phyloP scores from a whole-genome alignment of 2,797 vertebrate genomes.

The Myiotriccus ornatus region DNA sequence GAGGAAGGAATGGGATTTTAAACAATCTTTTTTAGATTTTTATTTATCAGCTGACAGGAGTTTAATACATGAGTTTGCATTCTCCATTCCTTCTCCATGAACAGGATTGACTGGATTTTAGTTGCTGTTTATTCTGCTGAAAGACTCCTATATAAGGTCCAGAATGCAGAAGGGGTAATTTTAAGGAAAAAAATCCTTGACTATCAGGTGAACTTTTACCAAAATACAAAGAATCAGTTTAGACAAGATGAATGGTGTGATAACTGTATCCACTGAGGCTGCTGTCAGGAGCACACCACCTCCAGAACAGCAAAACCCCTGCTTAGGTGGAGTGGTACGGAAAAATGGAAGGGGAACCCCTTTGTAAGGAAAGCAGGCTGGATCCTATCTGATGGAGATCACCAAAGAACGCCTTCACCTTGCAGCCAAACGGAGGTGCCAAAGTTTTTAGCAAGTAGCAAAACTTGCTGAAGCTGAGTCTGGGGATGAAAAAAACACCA shows the following conservation, averaged over 20 bases:
- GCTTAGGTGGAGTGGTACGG: neutral
- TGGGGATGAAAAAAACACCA: neutral
- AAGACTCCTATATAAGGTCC: neutral
- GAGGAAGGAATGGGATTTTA: neutral
- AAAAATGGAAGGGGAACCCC: neutral
- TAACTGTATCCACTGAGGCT: neutral
- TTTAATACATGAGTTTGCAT: neutral
- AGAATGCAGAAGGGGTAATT: neutral
- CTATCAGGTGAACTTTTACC: neutral
- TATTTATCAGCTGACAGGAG: neutral
- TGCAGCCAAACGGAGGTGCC: neutral
- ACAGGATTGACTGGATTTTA: neutral
- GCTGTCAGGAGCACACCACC: neutral
- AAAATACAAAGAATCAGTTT: neutral
- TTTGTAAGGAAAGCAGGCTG: neutral
- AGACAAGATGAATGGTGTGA: rapidly evolving
- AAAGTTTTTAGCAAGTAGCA: neutral
- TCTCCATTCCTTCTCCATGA: neutral
- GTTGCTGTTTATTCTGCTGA: neutral
- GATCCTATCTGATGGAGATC: neutral
- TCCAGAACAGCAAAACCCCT: neutral
- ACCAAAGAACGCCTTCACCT: neutral
- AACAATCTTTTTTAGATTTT: neutral
- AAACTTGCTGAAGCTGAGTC: neutral
- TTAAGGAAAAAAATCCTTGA: neutral